phyloP scores from a whole-genome alignment of 2,888 invertebrate species.

The Cataglyphis altisquamis region DNA sequence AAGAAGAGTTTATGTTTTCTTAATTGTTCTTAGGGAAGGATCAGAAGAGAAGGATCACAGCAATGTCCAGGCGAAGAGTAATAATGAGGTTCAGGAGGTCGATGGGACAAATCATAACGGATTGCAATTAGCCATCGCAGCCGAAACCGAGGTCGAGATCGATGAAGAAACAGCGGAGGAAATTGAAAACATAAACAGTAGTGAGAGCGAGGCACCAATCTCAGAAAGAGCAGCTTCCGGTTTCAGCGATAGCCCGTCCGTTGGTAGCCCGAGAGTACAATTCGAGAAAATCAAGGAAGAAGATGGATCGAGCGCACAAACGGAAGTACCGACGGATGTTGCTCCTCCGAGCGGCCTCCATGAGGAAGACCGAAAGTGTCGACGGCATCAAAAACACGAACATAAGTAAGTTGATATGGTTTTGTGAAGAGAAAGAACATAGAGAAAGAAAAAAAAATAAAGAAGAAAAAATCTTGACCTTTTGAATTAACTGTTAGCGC shows the following conservation, averaged over 20 bases:
- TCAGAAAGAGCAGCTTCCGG: constrained; percentile 84
- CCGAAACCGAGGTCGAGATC: constrained; percentile 62
- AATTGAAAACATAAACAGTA: constrained; percentile 72
- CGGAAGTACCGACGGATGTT: constrained; percentile 45
- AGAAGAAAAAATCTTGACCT: not conserved
- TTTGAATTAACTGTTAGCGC: not conserved
- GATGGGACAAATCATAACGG: constrained; percentile 77
- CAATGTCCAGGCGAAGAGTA: constrained; percentile 49
- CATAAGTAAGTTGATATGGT: constrained; percentile 80
- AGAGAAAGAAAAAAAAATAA: not conserved
- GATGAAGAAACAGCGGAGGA: constrained; percentile 71
- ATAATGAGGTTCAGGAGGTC: constrained; percentile 69
- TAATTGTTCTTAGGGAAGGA: constrained; percentile 79
- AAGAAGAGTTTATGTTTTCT: not conserved
- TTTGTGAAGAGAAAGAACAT: not conserved
- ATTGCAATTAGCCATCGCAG: constrained; percentile 65
- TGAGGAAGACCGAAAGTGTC: constrained; percentile 83
- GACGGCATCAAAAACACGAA: constrained; percentile 84
- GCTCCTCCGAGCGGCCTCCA: constrained; percentile 34
- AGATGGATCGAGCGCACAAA: constrained; percentile 67
- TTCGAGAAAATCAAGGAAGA: constrained; percentile 84
- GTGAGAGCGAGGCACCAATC: constrained; percentile 83
- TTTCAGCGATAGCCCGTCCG: constrained; percentile 78
- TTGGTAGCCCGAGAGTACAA: constrained; percentile 83
- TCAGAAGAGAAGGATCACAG: constrained; percentile 83